Conservation (phyloP, 2,113 vertebrate genomes). For the Pelobates fuscus region DNA sequence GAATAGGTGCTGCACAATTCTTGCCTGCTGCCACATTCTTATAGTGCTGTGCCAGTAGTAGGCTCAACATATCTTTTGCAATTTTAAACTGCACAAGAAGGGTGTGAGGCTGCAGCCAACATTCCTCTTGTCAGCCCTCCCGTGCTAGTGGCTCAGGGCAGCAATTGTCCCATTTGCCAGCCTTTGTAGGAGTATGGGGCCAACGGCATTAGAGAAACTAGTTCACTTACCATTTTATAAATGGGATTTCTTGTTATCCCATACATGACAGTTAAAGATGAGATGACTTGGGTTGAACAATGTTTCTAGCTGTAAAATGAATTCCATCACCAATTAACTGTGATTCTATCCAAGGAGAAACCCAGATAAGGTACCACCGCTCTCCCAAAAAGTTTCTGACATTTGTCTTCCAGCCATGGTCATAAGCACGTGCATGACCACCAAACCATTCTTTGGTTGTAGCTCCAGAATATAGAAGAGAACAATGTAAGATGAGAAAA, state of each 20-base stretch:
- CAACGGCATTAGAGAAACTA: too few relatives aligned
- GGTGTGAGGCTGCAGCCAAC: too few relatives aligned
- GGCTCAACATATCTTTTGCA: too few relatives aligned
- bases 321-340: slow-evolving; percentile 81
- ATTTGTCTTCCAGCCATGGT: slow-evolving; percentile 72
- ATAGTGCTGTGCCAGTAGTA: too few relatives aligned
- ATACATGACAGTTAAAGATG: background rate
- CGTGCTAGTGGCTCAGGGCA: too few relatives aligned
- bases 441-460: slow-evolving; percentile 87
- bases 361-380: slow-evolving; percentile 81
- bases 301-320: slow-evolving; percentile 71
- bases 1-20: too few relatives aligned
- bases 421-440: slow-evolving; percentile 69
- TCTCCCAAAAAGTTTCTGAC: slow-evolving; percentile 72
- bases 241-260: background rate
- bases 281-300: slow-evolving; percentile 48
- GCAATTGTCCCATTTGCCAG: too few relatives aligned
- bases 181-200: too few relatives aligned
- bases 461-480: slow-evolving; percentile 79
- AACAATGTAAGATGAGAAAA: slow-evolving; percentile 84
- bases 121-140: too few relatives aligned
- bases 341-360: slow-evolving; percentile 82
- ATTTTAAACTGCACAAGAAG: too few relatives aligned
- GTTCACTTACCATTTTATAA: too few relatives aligned
- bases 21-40: too few relatives aligned